These are phyloP conservation scores for Adelosebastes latens DNA, from an alignment of 2,797 vertebrate species.

Conservation along the genomic window DNA sequence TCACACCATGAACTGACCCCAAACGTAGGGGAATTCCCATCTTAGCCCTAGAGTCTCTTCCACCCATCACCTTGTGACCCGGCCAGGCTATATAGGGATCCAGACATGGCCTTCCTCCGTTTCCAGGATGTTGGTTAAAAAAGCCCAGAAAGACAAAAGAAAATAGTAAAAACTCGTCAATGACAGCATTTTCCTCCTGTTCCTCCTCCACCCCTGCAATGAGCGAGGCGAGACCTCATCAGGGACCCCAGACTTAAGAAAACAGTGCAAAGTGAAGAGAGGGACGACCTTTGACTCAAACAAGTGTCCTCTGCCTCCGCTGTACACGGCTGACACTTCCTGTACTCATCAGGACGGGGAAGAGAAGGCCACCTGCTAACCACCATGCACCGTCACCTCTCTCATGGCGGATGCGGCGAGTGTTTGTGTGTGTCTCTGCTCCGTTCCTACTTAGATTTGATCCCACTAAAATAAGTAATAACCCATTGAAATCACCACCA, in stretches of 20 bases:
- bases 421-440: constrained; percentile 21
- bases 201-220: constrained; percentile 37
- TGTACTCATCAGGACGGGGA: constrained; percentile 64
- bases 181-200: constrained; percentile 54
- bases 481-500: constrained; percentile 47
- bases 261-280: constrained; percentile 60
- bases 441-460: constrained; percentile 48
- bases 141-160: constrained; percentile 47
- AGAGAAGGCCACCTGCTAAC: constrained; percentile 64
- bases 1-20: neutral
- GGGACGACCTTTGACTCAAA: constrained; percentile 59
- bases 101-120: constrained; percentile 48
- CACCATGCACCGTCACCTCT: constrained; percentile 44
- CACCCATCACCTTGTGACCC: constrained; percentile 52
- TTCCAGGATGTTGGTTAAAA: constrained; percentile 50
- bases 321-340: constrained; percentile 71
- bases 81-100: constrained; percentile 37
- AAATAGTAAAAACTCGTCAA: constrained; percentile 56
- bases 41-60: constrained; percentile 14
- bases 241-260: constrained; percentile 64
- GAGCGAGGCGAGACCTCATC: constrained; percentile 52
- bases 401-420: neutral
- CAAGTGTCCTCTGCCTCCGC: constrained; percentile 64
- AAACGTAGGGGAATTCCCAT: constrained; percentile 60
- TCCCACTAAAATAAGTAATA: constrained; percentile 55